Evolutionary conservation across 2,113 vertebrate genomes (phyloP).

Genomic region (Arothron firmamentum): DNA sequence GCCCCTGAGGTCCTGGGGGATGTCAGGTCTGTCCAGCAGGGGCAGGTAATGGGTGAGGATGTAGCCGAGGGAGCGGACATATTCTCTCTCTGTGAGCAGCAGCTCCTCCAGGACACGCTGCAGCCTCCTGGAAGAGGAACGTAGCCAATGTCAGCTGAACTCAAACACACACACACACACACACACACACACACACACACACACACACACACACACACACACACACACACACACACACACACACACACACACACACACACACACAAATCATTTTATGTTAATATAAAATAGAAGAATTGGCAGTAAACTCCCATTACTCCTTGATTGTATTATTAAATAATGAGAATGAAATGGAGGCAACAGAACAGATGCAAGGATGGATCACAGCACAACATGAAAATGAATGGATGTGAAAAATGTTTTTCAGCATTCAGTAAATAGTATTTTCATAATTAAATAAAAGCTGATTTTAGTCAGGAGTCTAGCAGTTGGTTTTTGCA

Average conservation of each 20-base stretch:
- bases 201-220: too few species aligned
- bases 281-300: not conserved
- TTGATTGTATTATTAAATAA: too few species aligned
- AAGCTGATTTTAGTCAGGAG: not conserved
- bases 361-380: too few species aligned
- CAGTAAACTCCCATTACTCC: too few species aligned
- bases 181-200: too few species aligned
- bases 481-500: not conserved
- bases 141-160: not conserved
- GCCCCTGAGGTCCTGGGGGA: conserved; percentile 77
- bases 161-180: not conserved
- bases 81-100: conserved; percentile 77
- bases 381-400: not conserved
- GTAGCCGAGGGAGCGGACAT: conserved; percentile 72
- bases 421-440: too few species aligned
- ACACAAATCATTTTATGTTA: not conserved
- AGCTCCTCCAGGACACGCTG: conserved; percentile 77
- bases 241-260: not conserved
- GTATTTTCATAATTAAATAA: too few species aligned
- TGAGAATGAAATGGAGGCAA: too few species aligned
- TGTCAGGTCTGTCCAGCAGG: conserved; percentile 71
- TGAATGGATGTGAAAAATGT: not conserved
- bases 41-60: conserved; percentile 76
- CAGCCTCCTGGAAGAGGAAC: conserved; percentile 62
- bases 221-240: too few species aligned